Evolutionary conservation across 2,113 vertebrate genomes (phyloP).

Genomic region (Mustelus asterias): DNA sequence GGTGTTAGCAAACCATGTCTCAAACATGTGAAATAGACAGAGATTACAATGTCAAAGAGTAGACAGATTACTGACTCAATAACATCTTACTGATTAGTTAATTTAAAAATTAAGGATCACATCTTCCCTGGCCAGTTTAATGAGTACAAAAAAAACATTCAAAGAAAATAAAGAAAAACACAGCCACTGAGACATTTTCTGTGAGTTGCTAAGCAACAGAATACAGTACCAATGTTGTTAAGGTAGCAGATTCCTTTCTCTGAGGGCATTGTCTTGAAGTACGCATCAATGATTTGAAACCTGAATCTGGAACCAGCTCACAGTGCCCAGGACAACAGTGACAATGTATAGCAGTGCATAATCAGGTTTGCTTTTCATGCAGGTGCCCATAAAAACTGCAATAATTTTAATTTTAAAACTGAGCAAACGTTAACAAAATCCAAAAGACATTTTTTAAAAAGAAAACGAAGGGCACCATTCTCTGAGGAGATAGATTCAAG

Average conservation of each 20-base stretch:
- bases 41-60: neutral
- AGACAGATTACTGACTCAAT: neutral
- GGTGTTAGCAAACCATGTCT: neutral
- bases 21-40: neutral
- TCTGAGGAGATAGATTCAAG: too few species aligned
- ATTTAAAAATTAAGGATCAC: neutral
- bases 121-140: too few species aligned
- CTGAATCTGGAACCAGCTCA: neutral
- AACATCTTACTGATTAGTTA: neutral
- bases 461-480: neutral
- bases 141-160: neutral
- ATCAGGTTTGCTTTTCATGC: neutral
- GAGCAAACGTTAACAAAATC: neutral
- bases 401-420: too few species aligned
- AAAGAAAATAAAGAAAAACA: neutral
- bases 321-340: neutral
- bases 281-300: conserved; percentile 15
- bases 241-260: neutral
- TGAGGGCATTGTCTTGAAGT: neutral
- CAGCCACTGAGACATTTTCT: conserved; percentile 17
- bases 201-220: conserved; percentile 32
- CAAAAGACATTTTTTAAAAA: neutral
- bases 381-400: neutral
- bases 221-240: conserved; percentile 1
- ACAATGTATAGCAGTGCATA: neutral